These are phyloP conservation scores for Ommatoiulus sabulosus DNA, from an alignment of 2,888 invertebrate species.

Conservation along the genomic window DNA sequence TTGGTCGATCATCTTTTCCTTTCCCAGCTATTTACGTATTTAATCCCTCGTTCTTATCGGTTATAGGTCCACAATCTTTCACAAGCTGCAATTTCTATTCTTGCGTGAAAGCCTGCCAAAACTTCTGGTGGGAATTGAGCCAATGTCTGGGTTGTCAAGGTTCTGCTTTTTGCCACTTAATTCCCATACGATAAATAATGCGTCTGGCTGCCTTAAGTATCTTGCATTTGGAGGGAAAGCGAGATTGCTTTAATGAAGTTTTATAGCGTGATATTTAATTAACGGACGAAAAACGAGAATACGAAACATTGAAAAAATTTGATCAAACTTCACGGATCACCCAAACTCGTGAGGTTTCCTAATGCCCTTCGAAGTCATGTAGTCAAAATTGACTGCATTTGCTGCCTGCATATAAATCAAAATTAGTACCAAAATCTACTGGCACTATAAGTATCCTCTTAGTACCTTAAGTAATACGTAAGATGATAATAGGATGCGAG, in stretches of 20 bases:
- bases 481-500: too few species aligned
- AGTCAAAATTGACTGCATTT: too few species aligned
- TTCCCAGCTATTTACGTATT: not conserved
- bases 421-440: too few species aligned
- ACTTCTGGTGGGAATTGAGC: not conserved
- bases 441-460: too few species aligned
- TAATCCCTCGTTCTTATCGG: not conserved
- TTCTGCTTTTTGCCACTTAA: not conserved
- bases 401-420: too few species aligned
- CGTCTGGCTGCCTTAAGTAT: not conserved
- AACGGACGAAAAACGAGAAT: too few species aligned
- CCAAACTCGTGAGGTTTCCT: too few species aligned
- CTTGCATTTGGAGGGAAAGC: not conserved
- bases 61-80: not conserved
- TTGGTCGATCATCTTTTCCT: constrained; percentile 6
- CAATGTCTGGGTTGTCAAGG: not conserved
- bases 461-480: too few species aligned
- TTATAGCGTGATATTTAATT: not conserved
- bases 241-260: not conserved
- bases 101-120: not conserved
- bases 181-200: not conserved
- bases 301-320: too few species aligned
- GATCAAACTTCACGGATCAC: too few species aligned
- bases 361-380: too few species aligned
- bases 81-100: not conserved